Evolutionary conservation across 1,140 invertebrate genomes (phyloP).

Genomic region (Wiebesia pumilae): DNA sequence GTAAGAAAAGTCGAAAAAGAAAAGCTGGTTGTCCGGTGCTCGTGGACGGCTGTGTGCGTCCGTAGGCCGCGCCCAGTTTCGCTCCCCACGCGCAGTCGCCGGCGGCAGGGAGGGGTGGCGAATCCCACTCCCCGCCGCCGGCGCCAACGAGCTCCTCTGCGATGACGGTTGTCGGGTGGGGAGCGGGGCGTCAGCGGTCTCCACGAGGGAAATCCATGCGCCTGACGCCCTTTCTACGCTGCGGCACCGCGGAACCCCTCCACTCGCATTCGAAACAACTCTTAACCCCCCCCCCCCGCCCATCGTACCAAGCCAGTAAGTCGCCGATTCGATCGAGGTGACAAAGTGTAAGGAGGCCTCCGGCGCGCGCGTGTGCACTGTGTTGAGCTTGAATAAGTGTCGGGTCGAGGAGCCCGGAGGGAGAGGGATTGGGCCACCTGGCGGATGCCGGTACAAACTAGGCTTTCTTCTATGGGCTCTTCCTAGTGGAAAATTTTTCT

Average conservation of each 20-base stretch:
- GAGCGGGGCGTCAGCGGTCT: neutral
- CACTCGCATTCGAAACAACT: too few species aligned
- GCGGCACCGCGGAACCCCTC: neutral
- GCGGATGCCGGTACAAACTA: constrained; percentile 64
- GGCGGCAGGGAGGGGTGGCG: neutral
- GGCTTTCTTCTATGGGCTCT: constrained; percentile 23
- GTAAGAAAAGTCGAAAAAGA: neutral
- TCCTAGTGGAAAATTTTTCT: constrained; percentile 25
- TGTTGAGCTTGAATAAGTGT: neutral
- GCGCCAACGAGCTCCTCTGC: too few species aligned
- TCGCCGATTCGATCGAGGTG: neutral
- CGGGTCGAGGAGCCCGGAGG: neutral
- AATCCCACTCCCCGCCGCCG: too few species aligned
- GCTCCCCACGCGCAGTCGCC: constrained; percentile 57
- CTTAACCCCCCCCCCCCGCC: neutral
- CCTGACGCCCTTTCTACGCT: neutral
- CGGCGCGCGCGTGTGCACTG: too few species aligned
- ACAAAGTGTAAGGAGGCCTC: constrained; percentile 22
- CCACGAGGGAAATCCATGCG: constrained; percentile 12
- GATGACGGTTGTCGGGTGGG: too few species aligned
- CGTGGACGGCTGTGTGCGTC: constrained; percentile 48
- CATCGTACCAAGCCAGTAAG: neutral
- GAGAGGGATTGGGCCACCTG: constrained; percentile 60
- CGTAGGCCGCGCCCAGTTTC: constrained; percentile 70
- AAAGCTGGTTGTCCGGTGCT: neutral